phyloP scores from a whole-genome alignment of 2,797 vertebrate genomes.

The Pachyuromys duprasi region DNA sequence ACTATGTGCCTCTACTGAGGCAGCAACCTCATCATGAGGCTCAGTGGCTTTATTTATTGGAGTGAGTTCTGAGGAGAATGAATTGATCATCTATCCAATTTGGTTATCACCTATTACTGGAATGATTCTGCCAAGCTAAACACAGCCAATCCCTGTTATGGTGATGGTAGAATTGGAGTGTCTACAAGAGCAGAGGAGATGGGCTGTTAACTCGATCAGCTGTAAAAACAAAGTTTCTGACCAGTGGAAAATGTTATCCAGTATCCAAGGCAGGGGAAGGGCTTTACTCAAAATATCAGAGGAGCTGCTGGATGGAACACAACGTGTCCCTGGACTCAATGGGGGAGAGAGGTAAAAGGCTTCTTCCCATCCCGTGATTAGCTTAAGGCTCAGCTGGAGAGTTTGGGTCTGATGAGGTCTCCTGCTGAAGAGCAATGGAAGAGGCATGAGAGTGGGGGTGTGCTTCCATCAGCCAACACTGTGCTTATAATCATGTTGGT shows the following conservation, averaged over 20 bases:
- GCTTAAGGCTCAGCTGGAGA: background rate
- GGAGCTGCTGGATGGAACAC: conserved; percentile 46
- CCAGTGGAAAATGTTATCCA: conserved; percentile 82
- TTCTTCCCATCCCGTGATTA: background rate
- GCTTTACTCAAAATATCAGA: conserved; percentile 72
- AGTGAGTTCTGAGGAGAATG: conserved; percentile 52
- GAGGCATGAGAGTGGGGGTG: background rate
- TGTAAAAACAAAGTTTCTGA: conserved; percentile 82
- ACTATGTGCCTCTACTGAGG: background rate
- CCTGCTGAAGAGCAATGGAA: background rate
- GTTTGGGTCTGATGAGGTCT: background rate
- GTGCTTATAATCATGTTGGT: conserved; percentile 32
- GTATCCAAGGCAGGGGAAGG: conserved; percentile 69
- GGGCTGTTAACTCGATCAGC: conserved; percentile 81
- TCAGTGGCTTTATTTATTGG: conserved; percentile 55
- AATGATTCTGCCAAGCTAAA: conserved; percentile 76
- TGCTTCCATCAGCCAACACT: background rate
- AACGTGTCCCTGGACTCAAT: conserved; percentile 44
- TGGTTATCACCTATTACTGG: conserved; percentile 73
- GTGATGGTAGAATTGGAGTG: conserved; percentile 74
- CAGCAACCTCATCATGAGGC: background rate
- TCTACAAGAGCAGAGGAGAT: conserved; percentile 77
- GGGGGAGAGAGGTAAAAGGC: conserved; percentile 9
- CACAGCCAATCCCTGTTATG: conserved; percentile 62
- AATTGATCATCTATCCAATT: conserved; percentile 72